Percentiles rank a stretch among this genome's conserved stretches.
Evolutionary conservation across 1,140 invertebrate genomes (phyloP).

Genomic region (Drosophila sproati): DNA sequence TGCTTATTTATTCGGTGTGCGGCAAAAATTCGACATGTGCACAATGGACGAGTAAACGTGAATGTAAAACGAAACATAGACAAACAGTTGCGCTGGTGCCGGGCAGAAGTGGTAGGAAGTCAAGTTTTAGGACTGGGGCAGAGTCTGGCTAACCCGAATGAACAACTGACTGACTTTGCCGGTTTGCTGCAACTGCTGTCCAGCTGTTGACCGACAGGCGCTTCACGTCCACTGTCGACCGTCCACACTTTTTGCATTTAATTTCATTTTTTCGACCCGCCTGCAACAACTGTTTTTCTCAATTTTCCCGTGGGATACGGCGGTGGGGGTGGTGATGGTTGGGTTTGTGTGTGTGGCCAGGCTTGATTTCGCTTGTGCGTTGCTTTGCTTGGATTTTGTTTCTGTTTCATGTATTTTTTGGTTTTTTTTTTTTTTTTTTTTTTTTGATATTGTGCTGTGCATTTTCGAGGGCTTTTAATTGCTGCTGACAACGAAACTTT

Average conservation of each 20-base stretch:
- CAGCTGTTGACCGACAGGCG: conserved; percentile 29
- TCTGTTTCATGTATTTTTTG: neutral
- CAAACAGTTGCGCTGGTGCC: neutral
- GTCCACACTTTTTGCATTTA: conserved; percentile 68
- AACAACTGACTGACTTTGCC: conserved; percentile 50
- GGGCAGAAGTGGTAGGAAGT: neutral
- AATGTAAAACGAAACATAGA: conserved; percentile 39
- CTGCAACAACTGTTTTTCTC: conserved; percentile 23
- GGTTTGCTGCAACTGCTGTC: conserved; percentile 18
- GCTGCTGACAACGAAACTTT: conserved; percentile 79
- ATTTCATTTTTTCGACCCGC: conserved; percentile 59
- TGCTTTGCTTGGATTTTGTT: conserved; percentile 26
- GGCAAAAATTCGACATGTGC: conserved; percentile 72
- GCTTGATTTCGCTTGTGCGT: conserved; percentile 41
- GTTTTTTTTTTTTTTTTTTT: conserved; percentile 24
- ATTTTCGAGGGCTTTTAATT: conserved; percentile 69
- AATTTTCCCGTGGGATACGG: neutral
- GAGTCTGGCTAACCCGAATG: conserved; percentile 38
- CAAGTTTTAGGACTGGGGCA: conserved; percentile 4
- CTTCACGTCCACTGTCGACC: conserved; percentile 52
- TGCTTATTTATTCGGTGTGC: conserved; percentile 79
- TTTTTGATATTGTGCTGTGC: conserved; percentile 55
- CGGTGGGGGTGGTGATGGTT: neutral
- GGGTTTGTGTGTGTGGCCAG: conserved; percentile 21
- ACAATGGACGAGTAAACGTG: conserved; percentile 60